Base-by-base conservation (phyloP, 2,113 vertebrate species). In the Talpa occidentalis region DNA sequence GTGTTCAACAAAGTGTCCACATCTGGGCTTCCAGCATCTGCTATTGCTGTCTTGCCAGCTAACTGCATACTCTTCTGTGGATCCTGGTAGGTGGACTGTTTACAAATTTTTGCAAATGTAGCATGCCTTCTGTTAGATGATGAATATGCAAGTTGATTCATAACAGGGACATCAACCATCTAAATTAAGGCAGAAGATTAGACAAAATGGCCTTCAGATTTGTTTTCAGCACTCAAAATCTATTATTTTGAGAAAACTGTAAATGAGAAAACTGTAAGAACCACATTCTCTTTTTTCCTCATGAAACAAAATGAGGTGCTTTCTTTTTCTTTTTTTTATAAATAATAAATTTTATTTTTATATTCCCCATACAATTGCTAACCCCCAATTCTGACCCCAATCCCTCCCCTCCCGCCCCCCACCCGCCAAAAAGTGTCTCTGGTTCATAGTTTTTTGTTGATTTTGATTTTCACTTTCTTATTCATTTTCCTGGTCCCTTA, bases 241-340 rank as follows among this genome's bases (percentile, higher is more conserved):
- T 79, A 52, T 78, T 60, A 94, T 89, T 91, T 93, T 73, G 77
- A 10, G 44, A 72, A 94, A 94, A 79, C 30, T 70, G 2, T 69
- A 83, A 91, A n/a, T 73, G 77, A 10, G 44, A 72, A 94, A 94
- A 79, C 30, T 70, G 2, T 69, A 83, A 91, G 66, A 88, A 28
- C 11, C 9, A 40, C 9, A 42, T 72, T 60, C 14, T 59, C 40
- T 40, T 87, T 26, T 14, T 72, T 47, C 19, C 37, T 67, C 40
- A 70, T 73, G 4, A 89, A 88, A 78, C 40, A 96, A 87, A 74
- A 19, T 17, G 1, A 79, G 26, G 17, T 84, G 64, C 32, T 90
- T 90, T 97, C n/a, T n/a, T n/a, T n/a, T n/a, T n/a, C n/a, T n/a
- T n/a, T n/a, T n/a, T n/a, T n/a, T n/a, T n/a, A n/a, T n/a, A n/a